phyloP scores from a whole-genome alignment of 2,113 vertebrate species.

The Callochromis pleurospilus region DNA sequence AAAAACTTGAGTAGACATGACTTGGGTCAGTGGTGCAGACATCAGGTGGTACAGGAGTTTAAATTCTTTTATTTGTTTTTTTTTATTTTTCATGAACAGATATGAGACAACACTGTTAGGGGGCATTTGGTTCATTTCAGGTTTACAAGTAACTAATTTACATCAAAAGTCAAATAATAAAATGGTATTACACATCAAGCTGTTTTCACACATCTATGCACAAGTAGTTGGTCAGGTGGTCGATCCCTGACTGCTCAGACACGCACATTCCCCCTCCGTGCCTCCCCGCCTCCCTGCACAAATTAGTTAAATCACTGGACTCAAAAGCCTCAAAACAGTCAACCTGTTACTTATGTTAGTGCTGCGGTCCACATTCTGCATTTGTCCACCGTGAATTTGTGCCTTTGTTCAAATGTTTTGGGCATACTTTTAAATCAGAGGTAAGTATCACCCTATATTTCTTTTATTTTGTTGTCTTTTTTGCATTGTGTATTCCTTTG shows the following conservation, averaged over 20 bases:
- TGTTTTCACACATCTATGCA: neutral
- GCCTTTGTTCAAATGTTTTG: neutral
- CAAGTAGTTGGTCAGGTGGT: conserved; percentile 42
- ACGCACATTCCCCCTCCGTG: neutral
- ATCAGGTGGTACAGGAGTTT: neutral
- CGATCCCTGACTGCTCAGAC: conserved; percentile 11
- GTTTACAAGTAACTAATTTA: neutral
- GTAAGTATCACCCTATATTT: conserved; percentile 27
- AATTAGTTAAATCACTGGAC: conserved; percentile 45
- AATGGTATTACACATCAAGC: neutral
- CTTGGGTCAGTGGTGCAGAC: neutral
- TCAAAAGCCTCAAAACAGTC: conserved; percentile 29
- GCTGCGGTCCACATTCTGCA: neutral
- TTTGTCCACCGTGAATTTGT: neutral
- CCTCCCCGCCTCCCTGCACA: conserved; percentile 13
- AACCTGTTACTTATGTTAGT: conserved; percentile 8
- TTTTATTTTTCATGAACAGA: neutral
- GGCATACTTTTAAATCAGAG: neutral
- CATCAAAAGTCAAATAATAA: neutral
- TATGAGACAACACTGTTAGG: neutral
- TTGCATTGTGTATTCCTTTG: neutral
- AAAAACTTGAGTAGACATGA: neutral
- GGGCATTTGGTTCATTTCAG: neutral
- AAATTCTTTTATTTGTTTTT: neutral
- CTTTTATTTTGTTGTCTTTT: neutral